These are phyloP conservation scores for Halictus quadricinctus DNA, from an alignment of 2,888 invertebrate species.

Conservation along the genomic window DNA sequence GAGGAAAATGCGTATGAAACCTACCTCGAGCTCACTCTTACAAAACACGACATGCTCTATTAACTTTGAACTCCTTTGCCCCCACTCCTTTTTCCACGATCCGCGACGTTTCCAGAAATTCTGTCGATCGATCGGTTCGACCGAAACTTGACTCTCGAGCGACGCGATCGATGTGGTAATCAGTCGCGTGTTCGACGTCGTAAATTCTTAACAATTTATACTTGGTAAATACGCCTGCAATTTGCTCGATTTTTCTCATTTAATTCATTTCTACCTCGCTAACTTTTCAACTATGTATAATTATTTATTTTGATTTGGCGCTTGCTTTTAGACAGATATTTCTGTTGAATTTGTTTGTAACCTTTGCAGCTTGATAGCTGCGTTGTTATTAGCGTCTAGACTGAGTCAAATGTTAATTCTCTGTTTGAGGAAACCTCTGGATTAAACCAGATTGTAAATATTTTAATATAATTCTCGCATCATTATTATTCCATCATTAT, in stretches of 20 bases:
- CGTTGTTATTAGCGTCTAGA: too few species aligned
- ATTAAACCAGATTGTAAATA: background rate
- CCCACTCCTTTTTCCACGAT: background rate
- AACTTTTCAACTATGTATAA: background rate
- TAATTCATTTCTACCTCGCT: too few species aligned
- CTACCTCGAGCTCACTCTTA: background rate
- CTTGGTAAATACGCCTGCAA: background rate
- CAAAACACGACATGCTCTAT: slow-evolving; percentile 18
- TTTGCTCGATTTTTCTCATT: background rate
- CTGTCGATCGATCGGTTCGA: background rate
- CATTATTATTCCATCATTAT: too few species aligned
- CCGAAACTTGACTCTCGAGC: background rate
- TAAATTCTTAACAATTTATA: background rate
- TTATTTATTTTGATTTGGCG: too few species aligned
- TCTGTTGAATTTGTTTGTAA: too few species aligned
- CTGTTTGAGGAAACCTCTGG: too few species aligned
- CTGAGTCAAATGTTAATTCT: too few species aligned
- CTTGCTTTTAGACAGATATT: too few species aligned
- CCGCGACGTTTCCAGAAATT: background rate
- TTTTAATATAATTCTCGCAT: too few species aligned
- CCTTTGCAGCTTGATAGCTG: too few species aligned
- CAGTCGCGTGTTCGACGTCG: background rate
- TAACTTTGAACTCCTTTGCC: background rate
- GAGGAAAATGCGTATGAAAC: slow-evolving; percentile 13
- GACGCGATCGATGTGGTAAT: background rate